Base-by-base conservation (phyloP, 2,113 vertebrate genomes). In the Hassar affinis region DNA sequence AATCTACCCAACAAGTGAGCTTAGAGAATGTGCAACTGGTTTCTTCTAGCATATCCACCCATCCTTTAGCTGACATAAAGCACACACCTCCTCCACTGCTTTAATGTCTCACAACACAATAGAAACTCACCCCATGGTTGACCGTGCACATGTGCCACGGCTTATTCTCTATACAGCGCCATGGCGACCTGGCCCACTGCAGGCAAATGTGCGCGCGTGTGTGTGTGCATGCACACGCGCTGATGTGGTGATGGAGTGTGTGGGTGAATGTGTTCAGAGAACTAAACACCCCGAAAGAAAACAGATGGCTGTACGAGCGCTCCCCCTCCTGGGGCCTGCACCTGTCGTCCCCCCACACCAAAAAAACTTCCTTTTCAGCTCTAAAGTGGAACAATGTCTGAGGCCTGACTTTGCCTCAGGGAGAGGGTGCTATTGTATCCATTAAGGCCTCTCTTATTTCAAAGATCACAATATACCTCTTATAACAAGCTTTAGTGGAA, bases 331-430 rank as follows among this genome's bases (percentile, higher is more conserved):
- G 85, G 83, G 88, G 82, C 86, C 88, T 92, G 94, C 94, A 95
- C 94, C 94, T 94, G 94, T 93, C 9, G 5, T 2, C 57, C 72
- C 87, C 87, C 82, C 90, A 86, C 89, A 86, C 74, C 90, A 87
- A 88, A 86, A 88, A 54, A 0, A 82, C 81, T 87, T 80, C 90
- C 90, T 71, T 92, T 93, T 94, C 91, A 93, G 90, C 89, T 92
- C 91, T 92, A 90, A 92, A 93, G 92, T 91, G 83, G 82, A 93
- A 94, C 92, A 94, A 94, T 93, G 90, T 92, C 87, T 91, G 78
- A 89, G 11, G 38, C 22, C 47, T 49, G 62, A 62, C 56, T 80
- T 81, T 77, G 77, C 80, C 78, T 83, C 30, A 62, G 71, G 78
- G 81, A 71, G 18, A 54, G 57, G 30, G 57, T 35, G 35, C 78